Percentiles rank a stretch among this genome's conserved stretches.
These are phyloP conservation scores for Galaxea fascicularis DNA, from an alignment of 92 coral and sea anemone genomes.

Conservation along the genomic window DNA sequence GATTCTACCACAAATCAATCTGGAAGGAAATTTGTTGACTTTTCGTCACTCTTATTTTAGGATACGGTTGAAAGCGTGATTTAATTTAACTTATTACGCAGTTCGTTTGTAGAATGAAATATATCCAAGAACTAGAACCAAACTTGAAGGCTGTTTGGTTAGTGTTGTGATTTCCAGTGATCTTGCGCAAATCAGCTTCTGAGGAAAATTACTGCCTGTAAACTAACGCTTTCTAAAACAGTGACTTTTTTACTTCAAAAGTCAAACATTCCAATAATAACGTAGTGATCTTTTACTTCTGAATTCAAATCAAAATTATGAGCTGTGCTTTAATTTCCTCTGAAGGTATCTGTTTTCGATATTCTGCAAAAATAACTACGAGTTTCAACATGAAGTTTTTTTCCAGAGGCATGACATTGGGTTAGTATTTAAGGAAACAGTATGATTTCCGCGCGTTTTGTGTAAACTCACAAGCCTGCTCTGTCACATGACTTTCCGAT, in stretches of 20 bases:
- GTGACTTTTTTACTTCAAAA: not conserved
- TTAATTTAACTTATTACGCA: not conserved
- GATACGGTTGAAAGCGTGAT: slow-evolving; percentile 6
- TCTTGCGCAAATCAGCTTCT: not conserved
- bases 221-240: not conserved
- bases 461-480: not conserved
- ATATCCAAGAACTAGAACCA: not conserved
- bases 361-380: not conserved
- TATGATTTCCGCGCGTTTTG: slow-evolving; percentile 6
- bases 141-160: not conserved
- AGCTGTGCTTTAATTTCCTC: not conserved
- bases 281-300: not conserved
- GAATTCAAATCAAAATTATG: not conserved
- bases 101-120: not conserved
- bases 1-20: not conserved
- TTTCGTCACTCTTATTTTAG: not conserved
- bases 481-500: slow-evolving; percentile 16
- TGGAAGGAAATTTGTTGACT: not conserved
- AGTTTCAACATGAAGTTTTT: too few species aligned
- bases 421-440: not conserved
- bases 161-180: not conserved
- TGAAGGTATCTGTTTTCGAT: not conserved
- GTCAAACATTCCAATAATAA: not conserved
- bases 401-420: not conserved
- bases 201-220: not conserved